phyloP scores from a whole-genome alignment of 2,797 vertebrate species.

The Emys orbicularis region DNA sequence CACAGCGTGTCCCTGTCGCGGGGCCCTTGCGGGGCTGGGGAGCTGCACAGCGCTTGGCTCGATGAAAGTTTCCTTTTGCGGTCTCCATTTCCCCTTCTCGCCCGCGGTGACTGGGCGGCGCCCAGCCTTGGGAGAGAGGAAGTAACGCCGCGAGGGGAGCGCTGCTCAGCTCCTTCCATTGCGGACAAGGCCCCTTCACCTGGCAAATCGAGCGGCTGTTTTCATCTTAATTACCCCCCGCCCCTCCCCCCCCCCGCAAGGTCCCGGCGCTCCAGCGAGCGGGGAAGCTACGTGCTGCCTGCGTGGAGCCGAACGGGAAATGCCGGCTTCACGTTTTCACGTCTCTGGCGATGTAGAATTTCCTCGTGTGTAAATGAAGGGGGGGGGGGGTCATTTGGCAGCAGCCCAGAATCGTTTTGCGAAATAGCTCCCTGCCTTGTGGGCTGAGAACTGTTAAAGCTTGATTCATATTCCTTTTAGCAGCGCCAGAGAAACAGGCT shows the following conservation, averaged over 20 bases:
- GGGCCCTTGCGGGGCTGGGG: too few species aligned
- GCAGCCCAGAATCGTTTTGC: neutral
- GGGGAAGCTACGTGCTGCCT: too few species aligned
- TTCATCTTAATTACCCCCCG: too few species aligned
- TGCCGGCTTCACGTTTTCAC: too few species aligned
- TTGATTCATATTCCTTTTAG: neutral
- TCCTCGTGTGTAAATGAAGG: neutral
- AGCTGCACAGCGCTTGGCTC: neutral
- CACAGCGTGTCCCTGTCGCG: neutral
- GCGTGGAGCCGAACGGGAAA: too few species aligned
- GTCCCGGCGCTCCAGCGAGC: too few species aligned
- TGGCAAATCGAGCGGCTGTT: too few species aligned
- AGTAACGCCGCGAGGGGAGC: too few species aligned
- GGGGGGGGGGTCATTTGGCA: neutral
- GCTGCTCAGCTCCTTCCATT: too few species aligned
- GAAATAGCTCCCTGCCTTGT: neutral
- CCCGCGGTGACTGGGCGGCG: too few species aligned
- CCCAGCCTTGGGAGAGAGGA: too few species aligned
- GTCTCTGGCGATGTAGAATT: neutral
- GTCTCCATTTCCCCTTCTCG: neutral
- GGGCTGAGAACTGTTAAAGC: accelerated
- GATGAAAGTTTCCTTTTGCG: neutral
- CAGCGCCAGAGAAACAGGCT: neutral
- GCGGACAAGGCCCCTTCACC: too few species aligned
- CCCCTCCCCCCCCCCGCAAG: accelerated